Conservation (phyloP, 2,113 vertebrate species). For the Corythoichthys haematopterus region DNA sequence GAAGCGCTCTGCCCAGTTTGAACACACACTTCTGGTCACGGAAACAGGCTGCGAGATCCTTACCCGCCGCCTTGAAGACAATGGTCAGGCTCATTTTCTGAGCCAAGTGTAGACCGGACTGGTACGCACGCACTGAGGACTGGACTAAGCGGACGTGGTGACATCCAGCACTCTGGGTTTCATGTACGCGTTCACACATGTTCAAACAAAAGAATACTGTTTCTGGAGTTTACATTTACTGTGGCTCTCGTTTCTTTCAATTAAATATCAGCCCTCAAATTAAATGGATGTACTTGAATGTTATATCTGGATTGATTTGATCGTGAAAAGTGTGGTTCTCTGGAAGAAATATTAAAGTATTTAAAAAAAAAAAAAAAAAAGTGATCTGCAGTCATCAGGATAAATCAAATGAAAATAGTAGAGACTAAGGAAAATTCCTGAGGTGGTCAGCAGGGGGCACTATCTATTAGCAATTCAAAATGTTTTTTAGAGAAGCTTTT, state of each 20-base stretch:
- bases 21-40: constrained; percentile 93
- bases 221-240: constrained; percentile 34
- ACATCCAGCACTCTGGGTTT: constrained; percentile 32
- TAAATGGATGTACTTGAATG: constrained; percentile 68
- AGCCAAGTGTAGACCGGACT: constrained; percentile 74
- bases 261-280: constrained; percentile 51
- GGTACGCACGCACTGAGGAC: constrained; percentile 28
- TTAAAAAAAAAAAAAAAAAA: constrained; percentile 43
- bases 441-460: neutral
- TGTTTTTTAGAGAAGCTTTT: too few species aligned
- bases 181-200: constrained; percentile 8
- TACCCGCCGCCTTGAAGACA: constrained; percentile 83
- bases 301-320: constrained; percentile 56
- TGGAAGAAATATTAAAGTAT: constrained; percentile 39
- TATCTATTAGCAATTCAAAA: neutral
- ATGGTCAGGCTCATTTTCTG: constrained; percentile 85
- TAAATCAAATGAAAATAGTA: neutral
- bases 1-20: constrained; percentile 95
- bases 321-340: constrained; percentile 30
- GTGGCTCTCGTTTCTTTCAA: constrained; percentile 38
- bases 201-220: constrained; percentile 27
- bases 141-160: constrained; percentile 45
- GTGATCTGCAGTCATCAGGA: constrained; percentile 16
- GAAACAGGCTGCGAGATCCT: constrained; percentile 95
- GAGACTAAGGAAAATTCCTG: neutral